A percentile compares a stretch with the other conserved stretches of the same genome.
Conservation (phyloP, 2,888 invertebrate genomes). For the Pilophorus perplexus region DNA sequence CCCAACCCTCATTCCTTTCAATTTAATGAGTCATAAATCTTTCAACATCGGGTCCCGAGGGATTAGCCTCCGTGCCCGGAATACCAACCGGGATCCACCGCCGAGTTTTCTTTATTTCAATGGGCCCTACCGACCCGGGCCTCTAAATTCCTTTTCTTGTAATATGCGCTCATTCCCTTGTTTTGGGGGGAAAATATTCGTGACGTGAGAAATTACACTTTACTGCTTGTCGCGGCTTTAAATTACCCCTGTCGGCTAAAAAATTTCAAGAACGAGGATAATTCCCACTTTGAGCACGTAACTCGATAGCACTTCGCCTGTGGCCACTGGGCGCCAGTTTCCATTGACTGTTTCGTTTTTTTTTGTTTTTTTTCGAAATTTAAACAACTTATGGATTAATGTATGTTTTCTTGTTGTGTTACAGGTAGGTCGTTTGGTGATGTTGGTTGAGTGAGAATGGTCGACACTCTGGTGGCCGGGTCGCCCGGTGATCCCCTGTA, state of each 20-base stretch:
- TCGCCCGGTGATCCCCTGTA: constrained; percentile 44
- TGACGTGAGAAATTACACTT: too few species aligned
- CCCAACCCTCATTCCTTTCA: constrained; percentile 19
- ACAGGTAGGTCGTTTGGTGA: constrained; percentile 58
- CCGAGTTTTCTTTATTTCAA: constrained; percentile 7
- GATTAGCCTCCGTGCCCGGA: constrained; percentile 29
- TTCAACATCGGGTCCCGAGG: constrained; percentile 19
- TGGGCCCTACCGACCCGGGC: neutral
- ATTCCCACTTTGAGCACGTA: too few species aligned
- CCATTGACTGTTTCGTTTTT: too few species aligned
- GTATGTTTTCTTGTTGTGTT: constrained; percentile 9
- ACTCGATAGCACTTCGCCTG: too few species aligned
- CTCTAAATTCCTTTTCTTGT: neutral
- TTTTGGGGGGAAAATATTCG: too few species aligned
- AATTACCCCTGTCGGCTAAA: too few species aligned
- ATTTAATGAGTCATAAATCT: constrained; percentile 40
- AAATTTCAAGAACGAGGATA: too few species aligned
- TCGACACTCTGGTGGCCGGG: constrained; percentile 46
- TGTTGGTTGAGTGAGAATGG: constrained; percentile 45
- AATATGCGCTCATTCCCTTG: neutral
- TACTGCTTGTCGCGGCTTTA: too few species aligned
- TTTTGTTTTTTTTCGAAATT: too few species aligned
- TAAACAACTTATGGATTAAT: too few species aligned
- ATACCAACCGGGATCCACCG: neutral
- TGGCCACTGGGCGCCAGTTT: too few species aligned